phyloP scores from a whole-genome alignment of 53 echinoderm and acorn worm species.

The Apostichopus leukothele region DNA sequence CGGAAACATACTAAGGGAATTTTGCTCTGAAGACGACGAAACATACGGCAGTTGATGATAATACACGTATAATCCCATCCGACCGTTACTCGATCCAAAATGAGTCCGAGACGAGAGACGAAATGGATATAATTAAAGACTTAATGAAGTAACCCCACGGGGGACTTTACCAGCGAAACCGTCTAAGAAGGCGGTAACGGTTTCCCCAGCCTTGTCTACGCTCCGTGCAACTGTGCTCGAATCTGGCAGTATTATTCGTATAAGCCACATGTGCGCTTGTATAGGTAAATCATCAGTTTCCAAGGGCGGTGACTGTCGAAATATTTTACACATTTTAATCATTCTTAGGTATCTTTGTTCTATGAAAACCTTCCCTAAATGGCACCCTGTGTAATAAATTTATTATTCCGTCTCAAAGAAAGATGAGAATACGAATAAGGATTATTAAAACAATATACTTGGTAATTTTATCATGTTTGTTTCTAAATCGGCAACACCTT shows the following conservation, averaged over 20 bases:
- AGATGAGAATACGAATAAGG: too few relatives aligned
- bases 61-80: not conserved
- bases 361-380: too few relatives aligned
- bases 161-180: not conserved
- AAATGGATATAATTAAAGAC: not conserved
- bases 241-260: not conserved
- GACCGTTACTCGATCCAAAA: not conserved
- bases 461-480: too few relatives aligned
- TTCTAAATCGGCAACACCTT: slow-evolving; percentile 25
- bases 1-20: not conserved
- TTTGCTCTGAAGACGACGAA: not conserved
- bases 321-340: too few relatives aligned
- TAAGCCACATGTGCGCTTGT: not conserved
- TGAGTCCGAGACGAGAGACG: not conserved
- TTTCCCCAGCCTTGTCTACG: not conserved
- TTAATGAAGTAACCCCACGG: not conserved
- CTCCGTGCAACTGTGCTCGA: not conserved
- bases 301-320: not conserved
- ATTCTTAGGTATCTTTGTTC: too few relatives aligned
- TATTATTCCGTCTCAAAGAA: too few relatives aligned
- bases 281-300: not conserved
- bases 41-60: not conserved
- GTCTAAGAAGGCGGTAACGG: not conserved
- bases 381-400: too few relatives aligned
- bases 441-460: too few relatives aligned